phyloP scores from a whole-genome alignment of 2,113 vertebrate genomes.

The Gracilinanus agilis region DNA sequence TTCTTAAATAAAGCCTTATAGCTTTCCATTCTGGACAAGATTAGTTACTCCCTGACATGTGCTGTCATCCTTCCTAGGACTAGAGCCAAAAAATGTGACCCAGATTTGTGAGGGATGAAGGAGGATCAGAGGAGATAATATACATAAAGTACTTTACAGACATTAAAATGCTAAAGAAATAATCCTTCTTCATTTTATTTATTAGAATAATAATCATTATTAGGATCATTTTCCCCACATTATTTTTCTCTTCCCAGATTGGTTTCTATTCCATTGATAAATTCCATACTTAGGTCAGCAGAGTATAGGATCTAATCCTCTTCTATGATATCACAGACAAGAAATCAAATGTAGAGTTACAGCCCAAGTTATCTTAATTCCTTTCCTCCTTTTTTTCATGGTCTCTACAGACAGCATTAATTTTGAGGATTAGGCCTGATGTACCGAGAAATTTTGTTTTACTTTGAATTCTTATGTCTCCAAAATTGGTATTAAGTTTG shows the following conservation, averaged over 20 bases:
- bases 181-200: no score
- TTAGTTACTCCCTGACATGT: neutral
- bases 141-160: neutral
- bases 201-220: no score
- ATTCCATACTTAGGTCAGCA: no score
- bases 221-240: no score
- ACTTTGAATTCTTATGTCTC: neutral
- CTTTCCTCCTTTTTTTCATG: neutral
- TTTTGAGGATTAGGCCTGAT: neutral
- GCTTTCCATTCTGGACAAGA: neutral
- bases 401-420: neutral
- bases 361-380: neutral
- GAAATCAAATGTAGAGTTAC: neutral
- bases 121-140: neutral
- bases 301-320: no score
- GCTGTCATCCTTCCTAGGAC: neutral
- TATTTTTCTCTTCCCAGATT: no score
- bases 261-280: no score
- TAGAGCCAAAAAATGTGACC: neutral
- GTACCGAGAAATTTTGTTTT: neutral
- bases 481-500: neutral
- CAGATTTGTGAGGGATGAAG: neutral
- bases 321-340: no score
- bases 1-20: neutral
- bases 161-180: neutral